Percentiles rank a stretch among this genome's conserved stretches.
Conservation (phyloP, 2,888 invertebrate genomes). For the Apeira syringaria region DNA sequence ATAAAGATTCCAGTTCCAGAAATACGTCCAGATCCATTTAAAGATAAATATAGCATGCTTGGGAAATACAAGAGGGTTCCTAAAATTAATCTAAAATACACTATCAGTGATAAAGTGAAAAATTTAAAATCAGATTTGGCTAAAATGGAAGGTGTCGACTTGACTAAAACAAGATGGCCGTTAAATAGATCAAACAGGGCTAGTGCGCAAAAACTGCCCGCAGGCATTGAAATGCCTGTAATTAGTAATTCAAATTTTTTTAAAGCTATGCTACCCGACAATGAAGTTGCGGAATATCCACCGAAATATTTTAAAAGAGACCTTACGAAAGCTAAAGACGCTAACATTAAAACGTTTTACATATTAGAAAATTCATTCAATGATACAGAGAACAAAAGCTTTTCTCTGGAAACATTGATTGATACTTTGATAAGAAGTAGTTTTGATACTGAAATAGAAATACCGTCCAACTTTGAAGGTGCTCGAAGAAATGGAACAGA, state of each 20-base stretch:
- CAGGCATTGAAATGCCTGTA: slow-evolving; percentile 13
- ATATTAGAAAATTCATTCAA: slow-evolving; percentile 40
- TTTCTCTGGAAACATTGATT: slow-evolving; percentile 57
- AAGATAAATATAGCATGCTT: slow-evolving; percentile 53
- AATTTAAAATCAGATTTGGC: slow-evolving; percentile 50
- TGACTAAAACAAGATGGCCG: slow-evolving; percentile 63
- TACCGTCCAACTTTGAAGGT: slow-evolving; percentile 10
- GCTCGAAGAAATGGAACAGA: slow-evolving; percentile 11
- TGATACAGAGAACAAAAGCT: slow-evolving; percentile 34
- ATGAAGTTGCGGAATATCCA: slow-evolving; percentile 27
- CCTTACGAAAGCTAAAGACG: slow-evolving; percentile 39
- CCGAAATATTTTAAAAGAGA: slow-evolving; percentile 59
- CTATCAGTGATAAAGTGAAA: slow-evolving; percentile 62
- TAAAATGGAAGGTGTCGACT: slow-evolving; percentile 46
- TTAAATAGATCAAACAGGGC: slow-evolving; percentile 41
- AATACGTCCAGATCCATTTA: slow-evolving; percentile 47
- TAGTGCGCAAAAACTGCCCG: slow-evolving; percentile 28
- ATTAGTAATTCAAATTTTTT: slow-evolving; percentile 30
- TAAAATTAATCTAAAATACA: slow-evolving; percentile 60
- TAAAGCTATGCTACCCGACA: slow-evolving; percentile 28
- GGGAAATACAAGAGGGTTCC: slow-evolving; percentile 59
- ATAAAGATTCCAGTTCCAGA: slow-evolving; percentile 2
- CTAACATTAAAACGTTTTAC: slow-evolving; percentile 35
- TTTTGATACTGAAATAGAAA: slow-evolving; percentile 36
- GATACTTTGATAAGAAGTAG: slow-evolving; percentile 55